Evolutionary conservation across 1,140 invertebrate species (phyloP).

Genomic region (Drosophila jambulina): DNA sequence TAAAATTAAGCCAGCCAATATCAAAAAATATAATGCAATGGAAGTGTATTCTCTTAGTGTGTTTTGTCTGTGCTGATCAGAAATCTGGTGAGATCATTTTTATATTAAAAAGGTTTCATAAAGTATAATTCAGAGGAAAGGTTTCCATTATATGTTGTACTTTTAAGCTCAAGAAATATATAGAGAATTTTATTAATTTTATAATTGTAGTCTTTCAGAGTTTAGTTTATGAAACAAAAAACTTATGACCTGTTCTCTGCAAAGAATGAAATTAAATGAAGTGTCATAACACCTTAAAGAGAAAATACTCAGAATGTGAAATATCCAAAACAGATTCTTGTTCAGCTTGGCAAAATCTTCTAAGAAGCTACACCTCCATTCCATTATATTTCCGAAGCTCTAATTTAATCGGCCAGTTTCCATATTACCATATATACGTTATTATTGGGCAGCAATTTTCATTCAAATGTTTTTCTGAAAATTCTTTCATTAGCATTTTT

Average conservation of each 20-base stretch:
- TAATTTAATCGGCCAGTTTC: constrained; percentile 9
- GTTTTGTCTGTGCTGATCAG: neutral
- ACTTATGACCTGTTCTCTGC: too few relatives aligned
- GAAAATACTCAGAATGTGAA: too few relatives aligned
- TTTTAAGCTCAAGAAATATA: too few relatives aligned
- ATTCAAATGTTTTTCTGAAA: constrained; percentile 44
- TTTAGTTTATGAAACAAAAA: too few relatives aligned
- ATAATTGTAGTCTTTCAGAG: neutral
- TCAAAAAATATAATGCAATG: neutral
- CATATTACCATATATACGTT: constrained; percentile 38
- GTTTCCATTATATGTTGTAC: too few relatives aligned
- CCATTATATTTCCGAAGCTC: constrained; percentile 1
- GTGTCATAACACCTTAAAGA: too few relatives aligned
- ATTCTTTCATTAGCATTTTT: constrained; percentile 13
- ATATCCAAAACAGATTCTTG: neutral
- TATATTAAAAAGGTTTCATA: neutral
- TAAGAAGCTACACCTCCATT: neutral
- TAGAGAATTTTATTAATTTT: too few relatives aligned
- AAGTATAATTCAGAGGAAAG: neutral
- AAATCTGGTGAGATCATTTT: neutral
- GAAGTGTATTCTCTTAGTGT: neutral
- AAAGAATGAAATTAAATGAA: too few relatives aligned
- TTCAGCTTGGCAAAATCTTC: neutral
- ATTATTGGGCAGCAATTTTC: constrained; percentile 50
- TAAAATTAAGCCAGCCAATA: constrained; percentile 21